Evolutionary conservation across 2,888 invertebrate genomes (phyloP), one percentile per base, ranked within the genome.

Genomic region (Athalia rosae): DNA sequence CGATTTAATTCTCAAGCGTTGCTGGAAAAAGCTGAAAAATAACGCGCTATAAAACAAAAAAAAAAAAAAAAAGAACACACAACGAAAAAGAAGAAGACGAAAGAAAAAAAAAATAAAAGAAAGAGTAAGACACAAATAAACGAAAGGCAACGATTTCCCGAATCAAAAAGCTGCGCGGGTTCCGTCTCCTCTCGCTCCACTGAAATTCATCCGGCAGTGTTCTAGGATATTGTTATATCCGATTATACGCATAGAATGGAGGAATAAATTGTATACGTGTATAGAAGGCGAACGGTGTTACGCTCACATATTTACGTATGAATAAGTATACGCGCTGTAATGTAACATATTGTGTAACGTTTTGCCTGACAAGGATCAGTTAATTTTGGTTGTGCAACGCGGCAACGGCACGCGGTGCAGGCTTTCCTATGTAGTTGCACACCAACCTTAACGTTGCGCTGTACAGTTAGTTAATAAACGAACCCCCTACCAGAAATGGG

Each of bases 321-420:
- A 28, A 28, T 4, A 8, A 59, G 11, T 15, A 59, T 59, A 9
- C 28, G 9, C 1, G n/a, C 13, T 61, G 61, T 48, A 48, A 15
- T 15, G 47, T 47, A n/a, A 7, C 41, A 41, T 62, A 62, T n/a
- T 41, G 9, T 62, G 41, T 41, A 62, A 4, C 41, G 41, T 67
- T 50, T 50, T 67, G 64, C 67, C 67, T 53, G 53, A 67, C 74
- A 50, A 48, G 74, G 85, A 87, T 86, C 87, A 87, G 87, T 87
- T 88, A 87, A 88, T 87, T 87, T 86, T 84, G 83, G 81, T 80
- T 74, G 76, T 79, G 82, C 80, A 80, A 82, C 77, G 59, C n/a
- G 82, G 28, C 28, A 28, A 28, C 28, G 28, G 28, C 28, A 28
- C 28, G 28, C 28, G 28, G 28, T 28, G 28, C 28, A 28, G 28